phyloP scores from a whole-genome alignment of 2,113 vertebrate species.

The Sardina pilchardus region DNA sequence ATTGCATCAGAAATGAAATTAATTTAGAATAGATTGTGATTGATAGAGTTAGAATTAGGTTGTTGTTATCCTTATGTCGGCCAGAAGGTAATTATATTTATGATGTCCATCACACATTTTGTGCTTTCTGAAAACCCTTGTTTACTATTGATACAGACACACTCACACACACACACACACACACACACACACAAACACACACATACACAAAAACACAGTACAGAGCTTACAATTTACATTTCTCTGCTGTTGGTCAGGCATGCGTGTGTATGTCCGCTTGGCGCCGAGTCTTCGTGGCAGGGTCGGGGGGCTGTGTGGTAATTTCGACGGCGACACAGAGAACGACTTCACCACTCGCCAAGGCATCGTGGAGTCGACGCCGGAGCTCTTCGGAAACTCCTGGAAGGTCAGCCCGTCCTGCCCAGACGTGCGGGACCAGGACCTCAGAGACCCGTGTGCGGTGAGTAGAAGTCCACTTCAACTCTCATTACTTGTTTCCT shows the following conservation, averaged over 20 bases:
- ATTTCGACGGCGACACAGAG: conserved; percentile 86
- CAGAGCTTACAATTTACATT: not conserved
- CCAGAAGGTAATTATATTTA: too few relatives aligned
- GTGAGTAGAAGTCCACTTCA: conserved; percentile 57
- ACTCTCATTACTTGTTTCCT: too few relatives aligned
- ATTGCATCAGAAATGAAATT: too few relatives aligned
- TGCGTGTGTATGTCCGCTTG: conserved; percentile 82
- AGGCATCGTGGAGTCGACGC: conserved; percentile 81
- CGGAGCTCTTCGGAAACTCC: conserved; percentile 86
- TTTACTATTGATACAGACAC: too few relatives aligned
- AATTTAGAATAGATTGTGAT: too few relatives aligned
- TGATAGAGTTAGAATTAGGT: too few relatives aligned
- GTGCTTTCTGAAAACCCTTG: too few relatives aligned
- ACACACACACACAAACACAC: too few relatives aligned
- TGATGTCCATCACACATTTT: too few relatives aligned
- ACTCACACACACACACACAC: not conserved
- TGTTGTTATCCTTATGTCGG: too few relatives aligned
- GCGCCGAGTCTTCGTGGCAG: conserved; percentile 73
- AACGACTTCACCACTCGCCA: conserved; percentile 86
- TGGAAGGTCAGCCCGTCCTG: conserved; percentile 88
- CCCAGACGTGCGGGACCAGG: conserved; percentile 75
- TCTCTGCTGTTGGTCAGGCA: conserved; percentile 67
- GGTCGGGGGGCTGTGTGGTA: conserved; percentile 84
- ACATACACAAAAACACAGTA: not conserved
- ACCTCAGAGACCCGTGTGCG: conserved; percentile 77